Conservation (phyloP, 2,797 vertebrate species). For the Oryzias dopingdopingensis region DNA sequence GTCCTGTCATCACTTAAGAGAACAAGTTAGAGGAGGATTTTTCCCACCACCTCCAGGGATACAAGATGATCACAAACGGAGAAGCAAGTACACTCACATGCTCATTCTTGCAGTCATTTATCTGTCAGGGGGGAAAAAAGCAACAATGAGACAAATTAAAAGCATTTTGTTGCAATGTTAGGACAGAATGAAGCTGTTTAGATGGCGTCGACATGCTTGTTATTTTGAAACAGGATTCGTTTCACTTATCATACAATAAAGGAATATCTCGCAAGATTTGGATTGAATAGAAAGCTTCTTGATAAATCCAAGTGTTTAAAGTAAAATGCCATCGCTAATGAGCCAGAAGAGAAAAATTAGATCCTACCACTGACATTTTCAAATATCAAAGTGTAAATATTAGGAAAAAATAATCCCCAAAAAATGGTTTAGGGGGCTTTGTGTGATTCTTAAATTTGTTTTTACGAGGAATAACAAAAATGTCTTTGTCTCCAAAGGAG, state of each 20-base stretch:
- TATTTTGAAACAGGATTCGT: slow-evolving; percentile 57
- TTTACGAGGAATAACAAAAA: slow-evolving; percentile 5
- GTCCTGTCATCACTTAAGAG: slow-evolving; percentile 63
- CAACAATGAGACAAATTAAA: slow-evolving; percentile 27
- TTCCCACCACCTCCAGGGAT: slow-evolving; percentile 52
- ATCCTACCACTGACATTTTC: slow-evolving; percentile 15
- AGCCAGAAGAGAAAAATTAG: slow-evolving; percentile 33
- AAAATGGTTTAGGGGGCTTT: slow-evolving; percentile 3
- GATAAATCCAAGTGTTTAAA: slow-evolving; percentile 70
- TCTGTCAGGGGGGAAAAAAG: slow-evolving; percentile 39
- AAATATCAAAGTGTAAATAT: slow-evolving; percentile 5
- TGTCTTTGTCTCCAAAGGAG: slow-evolving; percentile 30
- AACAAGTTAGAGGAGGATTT: slow-evolving; percentile 54
- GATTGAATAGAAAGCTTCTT: slow-evolving; percentile 63
- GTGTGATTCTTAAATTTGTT: background rate
- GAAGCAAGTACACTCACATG: slow-evolving; percentile 3
- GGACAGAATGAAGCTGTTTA: slow-evolving; percentile 2
- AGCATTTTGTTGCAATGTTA: slow-evolving; percentile 23
- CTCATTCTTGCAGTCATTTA: slow-evolving; percentile 4
- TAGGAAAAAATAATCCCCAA: background rate
- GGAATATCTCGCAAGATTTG: slow-evolving; percentile 68
- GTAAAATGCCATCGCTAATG: slow-evolving; percentile 61
- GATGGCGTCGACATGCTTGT: slow-evolving; percentile 25
- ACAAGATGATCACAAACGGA: slow-evolving; percentile 39
- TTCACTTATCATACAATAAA: slow-evolving; percentile 60